Percentiles rank a stretch among this genome's conserved stretches.
These are phyloP conservation scores for Volucella zonaria DNA, from an alignment of 2,888 invertebrate species.

Conservation along the genomic window DNA sequence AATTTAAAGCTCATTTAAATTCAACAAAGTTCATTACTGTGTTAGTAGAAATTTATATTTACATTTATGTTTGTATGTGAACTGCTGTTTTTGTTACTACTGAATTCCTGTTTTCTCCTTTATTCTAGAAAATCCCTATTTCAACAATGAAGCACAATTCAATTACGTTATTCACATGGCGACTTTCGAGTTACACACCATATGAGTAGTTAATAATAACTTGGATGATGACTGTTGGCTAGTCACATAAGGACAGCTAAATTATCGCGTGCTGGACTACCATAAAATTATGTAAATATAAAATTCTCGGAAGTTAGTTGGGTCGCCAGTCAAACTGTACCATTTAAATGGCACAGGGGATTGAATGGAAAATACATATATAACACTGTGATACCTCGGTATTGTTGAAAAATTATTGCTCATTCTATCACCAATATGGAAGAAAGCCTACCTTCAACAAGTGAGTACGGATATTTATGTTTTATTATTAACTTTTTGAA, in stretches of 20 bases:
- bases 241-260: neutral
- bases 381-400: neutral
- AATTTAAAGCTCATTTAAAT: too few species aligned
- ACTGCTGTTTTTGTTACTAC: too few species aligned
- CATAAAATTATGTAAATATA: constrained; percentile 42
- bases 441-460: constrained; percentile 48
- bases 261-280: constrained; percentile 37
- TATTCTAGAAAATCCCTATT: constrained; percentile 3
- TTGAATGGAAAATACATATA: constrained; percentile 1
- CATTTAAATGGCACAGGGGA: constrained; percentile 4
- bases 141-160: neutral
- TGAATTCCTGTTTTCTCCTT: neutral
- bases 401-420: constrained; percentile 23
- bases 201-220: constrained; percentile 1
- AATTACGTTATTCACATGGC: constrained; percentile 18
- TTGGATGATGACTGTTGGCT: constrained; percentile 8
- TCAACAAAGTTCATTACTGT: too few species aligned
- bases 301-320: constrained; percentile 3
- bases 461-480: constrained; percentile 33
- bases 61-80: too few species aligned
- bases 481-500: constrained; percentile 1
- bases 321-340: constrained; percentile 4
- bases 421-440: constrained; percentile 37
- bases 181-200: constrained; percentile 2
- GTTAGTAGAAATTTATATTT: too few species aligned